A percentile compares a stretch with the other conserved stretches of the same genome.
phyloP scores from a whole-genome alignment of 2,113 vertebrate genomes.

The Vombatus ursinus region DNA sequence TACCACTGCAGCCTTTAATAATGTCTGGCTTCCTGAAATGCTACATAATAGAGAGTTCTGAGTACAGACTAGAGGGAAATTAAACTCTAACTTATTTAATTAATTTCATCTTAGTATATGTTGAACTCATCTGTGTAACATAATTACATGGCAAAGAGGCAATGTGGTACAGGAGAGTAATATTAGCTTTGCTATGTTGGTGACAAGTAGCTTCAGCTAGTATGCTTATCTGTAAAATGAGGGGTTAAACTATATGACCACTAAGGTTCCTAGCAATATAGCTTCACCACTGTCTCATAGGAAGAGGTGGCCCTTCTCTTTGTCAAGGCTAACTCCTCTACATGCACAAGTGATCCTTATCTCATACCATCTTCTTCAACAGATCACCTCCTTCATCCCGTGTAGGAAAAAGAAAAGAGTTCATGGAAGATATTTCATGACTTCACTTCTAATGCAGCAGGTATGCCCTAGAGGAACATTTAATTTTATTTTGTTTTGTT shows the following conservation, averaged over 20 bases:
- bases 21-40: neutral
- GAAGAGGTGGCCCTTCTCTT: neutral
- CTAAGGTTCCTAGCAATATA: neutral
- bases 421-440: neutral
- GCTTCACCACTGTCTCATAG: neutral
- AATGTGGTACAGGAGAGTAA: neutral
- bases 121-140: neutral
- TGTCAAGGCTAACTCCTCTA: neutral
- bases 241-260: neutral
- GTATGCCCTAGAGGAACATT: neutral
- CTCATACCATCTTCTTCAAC: neutral
- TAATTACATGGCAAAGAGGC: neutral
- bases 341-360: neutral
- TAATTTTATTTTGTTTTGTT: neutral
- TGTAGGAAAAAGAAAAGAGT: neutral
- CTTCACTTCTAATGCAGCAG: neutral
- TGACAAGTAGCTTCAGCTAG: neutral
- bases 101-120: neutral
- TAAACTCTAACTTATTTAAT: neutral
- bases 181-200: neutral
- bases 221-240: neutral
- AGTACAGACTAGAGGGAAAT: neutral
- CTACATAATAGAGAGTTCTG: neutral
- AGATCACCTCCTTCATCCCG: neutral
- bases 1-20: neutral